Evolutionary conservation across 1,140 invertebrate genomes (phyloP).

Genomic region (Stegodyphus dumicola): DNA sequence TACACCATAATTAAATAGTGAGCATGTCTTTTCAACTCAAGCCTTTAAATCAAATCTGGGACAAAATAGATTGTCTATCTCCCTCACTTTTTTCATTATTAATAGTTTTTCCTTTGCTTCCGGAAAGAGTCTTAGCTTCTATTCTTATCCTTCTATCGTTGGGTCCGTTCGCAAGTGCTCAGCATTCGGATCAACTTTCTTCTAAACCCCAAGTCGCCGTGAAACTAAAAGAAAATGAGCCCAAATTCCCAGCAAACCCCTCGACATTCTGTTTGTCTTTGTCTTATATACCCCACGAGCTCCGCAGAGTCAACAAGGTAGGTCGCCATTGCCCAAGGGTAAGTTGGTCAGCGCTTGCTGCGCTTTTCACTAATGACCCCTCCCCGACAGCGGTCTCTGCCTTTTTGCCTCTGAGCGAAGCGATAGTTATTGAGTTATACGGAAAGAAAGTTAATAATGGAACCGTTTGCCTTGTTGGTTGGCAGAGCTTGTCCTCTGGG

Average conservation of each 20-base stretch:
- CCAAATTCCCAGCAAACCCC: background rate
- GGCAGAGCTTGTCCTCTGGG: background rate
- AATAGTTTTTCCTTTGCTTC: too few relatives aligned
- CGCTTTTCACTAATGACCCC: slow-evolving; percentile 34
- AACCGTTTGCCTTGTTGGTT: slow-evolving; percentile 30
- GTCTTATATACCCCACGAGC: slow-evolving; percentile 25
- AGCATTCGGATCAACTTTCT: too few relatives aligned
- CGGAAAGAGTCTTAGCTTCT: too few relatives aligned
- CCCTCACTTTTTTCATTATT: too few relatives aligned
- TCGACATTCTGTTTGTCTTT: slow-evolving; percentile 53
- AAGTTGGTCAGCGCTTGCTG: slow-evolving; percentile 1
- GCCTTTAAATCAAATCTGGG: too few relatives aligned
- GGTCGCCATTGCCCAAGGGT: slow-evolving; percentile 11
- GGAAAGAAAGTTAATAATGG: slow-evolving; percentile 56
- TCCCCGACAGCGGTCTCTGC: slow-evolving; percentile 6
- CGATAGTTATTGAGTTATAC: slow-evolving; percentile 55
- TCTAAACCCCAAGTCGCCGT: background rate
- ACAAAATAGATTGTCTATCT: too few relatives aligned
- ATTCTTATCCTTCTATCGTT: too few relatives aligned
- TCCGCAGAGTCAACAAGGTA: slow-evolving; percentile 44
- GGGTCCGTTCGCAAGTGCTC: too few relatives aligned
- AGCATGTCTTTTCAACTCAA: too few relatives aligned
- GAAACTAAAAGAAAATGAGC: slow-evolving; percentile 18
- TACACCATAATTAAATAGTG: too few relatives aligned
- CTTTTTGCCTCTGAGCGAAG: slow-evolving; percentile 21